Conservation (phyloP, 2,797 vertebrate species). For the Rhodeus uyekii region DNA sequence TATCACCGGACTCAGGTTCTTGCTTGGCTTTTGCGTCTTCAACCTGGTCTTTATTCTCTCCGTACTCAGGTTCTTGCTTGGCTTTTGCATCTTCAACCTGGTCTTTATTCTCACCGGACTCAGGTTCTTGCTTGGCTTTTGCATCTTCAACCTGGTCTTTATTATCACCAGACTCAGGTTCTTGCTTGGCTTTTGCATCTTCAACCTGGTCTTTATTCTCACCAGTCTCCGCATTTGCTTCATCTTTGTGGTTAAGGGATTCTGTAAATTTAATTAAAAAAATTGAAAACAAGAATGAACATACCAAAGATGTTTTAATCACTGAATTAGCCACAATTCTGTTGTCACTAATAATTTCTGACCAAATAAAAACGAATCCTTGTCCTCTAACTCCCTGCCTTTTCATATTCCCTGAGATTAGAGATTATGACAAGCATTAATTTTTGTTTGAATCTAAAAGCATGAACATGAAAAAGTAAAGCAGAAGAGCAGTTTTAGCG, state of each 20-base stretch:
- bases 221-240: neutral
- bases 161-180: neutral
- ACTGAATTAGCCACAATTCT: neutral
- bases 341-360: neutral
- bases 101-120: neutral
- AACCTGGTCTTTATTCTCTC: neutral
- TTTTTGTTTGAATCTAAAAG: too few species aligned
- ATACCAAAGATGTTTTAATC: neutral
- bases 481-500: too few species aligned
- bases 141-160: too few species aligned
- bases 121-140: too few species aligned
- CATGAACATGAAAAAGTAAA: too few species aligned
- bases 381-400: neutral
- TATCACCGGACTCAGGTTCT: neutral
- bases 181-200: too few species aligned
- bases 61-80: too few species aligned
- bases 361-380: too few species aligned
- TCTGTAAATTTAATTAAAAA: too few species aligned
- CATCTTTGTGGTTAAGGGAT: neutral
- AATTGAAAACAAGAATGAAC: too few species aligned
- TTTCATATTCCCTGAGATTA: neutral
- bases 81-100: too few species aligned
- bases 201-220: neutral
- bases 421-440: neutral
- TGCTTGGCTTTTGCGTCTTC: too few species aligned